Conservation (phyloP, 2,797 vertebrate genomes). For the Oryzias dopingdopingensis region DNA sequence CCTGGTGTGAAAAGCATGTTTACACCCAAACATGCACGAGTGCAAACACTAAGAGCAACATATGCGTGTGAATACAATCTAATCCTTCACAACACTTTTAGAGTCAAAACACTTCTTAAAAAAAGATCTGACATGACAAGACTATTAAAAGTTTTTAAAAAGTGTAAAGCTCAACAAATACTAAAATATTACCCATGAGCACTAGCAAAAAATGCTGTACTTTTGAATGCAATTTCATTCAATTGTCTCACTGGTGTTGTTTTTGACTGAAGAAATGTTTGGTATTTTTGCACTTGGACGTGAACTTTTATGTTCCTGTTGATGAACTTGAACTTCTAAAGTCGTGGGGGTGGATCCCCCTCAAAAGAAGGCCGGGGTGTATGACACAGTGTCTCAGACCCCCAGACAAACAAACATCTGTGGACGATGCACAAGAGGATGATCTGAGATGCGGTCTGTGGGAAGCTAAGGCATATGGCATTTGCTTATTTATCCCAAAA, state of each 20-base stretch:
- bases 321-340: constrained; percentile 62
- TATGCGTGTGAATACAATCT: constrained; percentile 6
- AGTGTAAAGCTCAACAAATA: too few species aligned
- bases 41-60: constrained; percentile 36
- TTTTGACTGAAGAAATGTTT: constrained; percentile 16
- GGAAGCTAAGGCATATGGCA: constrained; percentile 52
- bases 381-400: constrained; percentile 54
- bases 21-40: constrained; percentile 45
- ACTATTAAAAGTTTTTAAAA: too few species aligned
- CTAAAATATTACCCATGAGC: too few species aligned
- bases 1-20: constrained; percentile 53
- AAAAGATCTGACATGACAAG: too few species aligned
- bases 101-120: background rate
- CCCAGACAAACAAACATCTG: constrained; percentile 55
- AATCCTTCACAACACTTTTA: background rate
- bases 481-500: constrained; percentile 19
- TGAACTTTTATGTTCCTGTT: constrained; percentile 44
- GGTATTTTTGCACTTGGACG: constrained; percentile 35
- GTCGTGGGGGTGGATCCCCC: constrained; percentile 31
- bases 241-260: constrained; percentile 22
- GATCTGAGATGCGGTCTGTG: constrained; percentile 24
- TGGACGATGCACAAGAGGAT: constrained; percentile 37
- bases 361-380: constrained; percentile 36
- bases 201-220: background rate
- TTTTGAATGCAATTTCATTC: constrained; percentile 16